Evolutionary conservation across 2,888 invertebrate genomes (phyloP).

Genomic region (Priocnemis perturbator): DNA sequence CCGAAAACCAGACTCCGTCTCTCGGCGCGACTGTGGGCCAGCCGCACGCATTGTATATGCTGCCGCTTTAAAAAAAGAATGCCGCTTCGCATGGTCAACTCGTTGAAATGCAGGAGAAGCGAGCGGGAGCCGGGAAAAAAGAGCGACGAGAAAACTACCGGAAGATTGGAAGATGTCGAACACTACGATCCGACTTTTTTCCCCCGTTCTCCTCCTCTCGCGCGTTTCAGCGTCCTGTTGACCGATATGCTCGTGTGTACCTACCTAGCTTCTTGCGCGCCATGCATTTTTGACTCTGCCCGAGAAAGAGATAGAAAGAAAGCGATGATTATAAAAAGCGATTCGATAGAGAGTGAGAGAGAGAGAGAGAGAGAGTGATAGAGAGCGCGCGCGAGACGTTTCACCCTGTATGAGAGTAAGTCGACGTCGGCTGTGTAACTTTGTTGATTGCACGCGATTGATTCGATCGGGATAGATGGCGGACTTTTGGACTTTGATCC

Average conservation of each 20-base stretch:
- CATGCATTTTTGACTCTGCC: slow-evolving; percentile 65
- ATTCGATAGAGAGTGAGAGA: slow-evolving; percentile 25
- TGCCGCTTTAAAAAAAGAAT: slow-evolving; percentile 58
- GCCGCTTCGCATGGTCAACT: slow-evolving; percentile 59
- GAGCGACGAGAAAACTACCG: too few species aligned
- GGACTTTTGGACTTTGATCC: too few species aligned
- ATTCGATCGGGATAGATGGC: too few species aligned
- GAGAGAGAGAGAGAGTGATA: slow-evolving; percentile 36
- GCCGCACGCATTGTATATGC: slow-evolving; percentile 52
- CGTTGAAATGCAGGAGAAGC: slow-evolving; percentile 15
- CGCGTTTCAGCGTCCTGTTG: slow-evolving; percentile 38
- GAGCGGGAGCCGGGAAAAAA: slow-evolving; percentile 13
- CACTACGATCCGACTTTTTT: too few species aligned
- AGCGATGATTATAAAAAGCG: background rate
- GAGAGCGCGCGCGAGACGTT: slow-evolving; percentile 2
- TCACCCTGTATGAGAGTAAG: background rate
- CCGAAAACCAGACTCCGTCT: slow-evolving; percentile 6
- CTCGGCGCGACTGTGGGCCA: slow-evolving; percentile 15
- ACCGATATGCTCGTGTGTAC: slow-evolving; percentile 62
- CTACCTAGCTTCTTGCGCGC: slow-evolving; percentile 65
- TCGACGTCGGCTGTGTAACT: too few species aligned
- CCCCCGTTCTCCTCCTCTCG: slow-evolving; percentile 18
- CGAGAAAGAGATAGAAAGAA: slow-evolving; percentile 43
- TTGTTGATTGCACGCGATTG: too few species aligned
- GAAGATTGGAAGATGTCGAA: too few species aligned